Evolutionary conservation across 2,797 vertebrate genomes (phyloP).

Genomic region (Typhlichthys eigenmanni): DNA sequence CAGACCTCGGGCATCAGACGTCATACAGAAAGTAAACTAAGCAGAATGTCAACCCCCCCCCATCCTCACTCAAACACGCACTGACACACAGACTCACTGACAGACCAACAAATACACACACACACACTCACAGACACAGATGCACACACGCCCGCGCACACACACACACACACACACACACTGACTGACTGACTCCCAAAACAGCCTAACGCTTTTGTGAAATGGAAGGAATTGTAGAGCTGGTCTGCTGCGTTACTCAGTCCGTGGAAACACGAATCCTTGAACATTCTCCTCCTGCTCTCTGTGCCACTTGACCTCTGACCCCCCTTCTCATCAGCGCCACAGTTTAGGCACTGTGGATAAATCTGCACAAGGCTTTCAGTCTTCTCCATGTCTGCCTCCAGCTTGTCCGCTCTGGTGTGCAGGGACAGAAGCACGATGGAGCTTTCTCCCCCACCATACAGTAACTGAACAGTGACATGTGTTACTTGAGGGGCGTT

Average conservation of each 20-base stretch:
- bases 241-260: slow-evolving; percentile 20
- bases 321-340: slow-evolving; percentile 44
- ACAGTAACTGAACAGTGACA: slow-evolving; percentile 18
- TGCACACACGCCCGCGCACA: too few species aligned
- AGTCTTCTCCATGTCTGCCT: slow-evolving; percentile 58
- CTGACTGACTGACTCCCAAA: not conserved
- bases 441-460: slow-evolving; percentile 22
- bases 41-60: too few species aligned
- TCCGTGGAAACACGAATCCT: slow-evolving; percentile 57
- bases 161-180: not conserved
- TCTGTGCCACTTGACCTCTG: slow-evolving; percentile 65
- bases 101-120: too few species aligned
- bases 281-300: slow-evolving; percentile 40
- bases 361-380: slow-evolving; percentile 56
- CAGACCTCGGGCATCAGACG: too few species aligned
- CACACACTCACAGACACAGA: too few species aligned
- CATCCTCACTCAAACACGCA: too few species aligned
- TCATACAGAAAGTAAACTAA: too few species aligned
- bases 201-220: not conserved
- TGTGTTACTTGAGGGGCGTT: slow-evolving; percentile 12
- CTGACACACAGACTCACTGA: too few species aligned
- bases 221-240: slow-evolving; percentile 5
- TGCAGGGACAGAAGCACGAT: not conserved
- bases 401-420: not conserved
- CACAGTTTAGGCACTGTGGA: slow-evolving; percentile 60